phyloP scores from a whole-genome alignment of 2,113 vertebrate genomes.

The Taxidea taxus region DNA sequence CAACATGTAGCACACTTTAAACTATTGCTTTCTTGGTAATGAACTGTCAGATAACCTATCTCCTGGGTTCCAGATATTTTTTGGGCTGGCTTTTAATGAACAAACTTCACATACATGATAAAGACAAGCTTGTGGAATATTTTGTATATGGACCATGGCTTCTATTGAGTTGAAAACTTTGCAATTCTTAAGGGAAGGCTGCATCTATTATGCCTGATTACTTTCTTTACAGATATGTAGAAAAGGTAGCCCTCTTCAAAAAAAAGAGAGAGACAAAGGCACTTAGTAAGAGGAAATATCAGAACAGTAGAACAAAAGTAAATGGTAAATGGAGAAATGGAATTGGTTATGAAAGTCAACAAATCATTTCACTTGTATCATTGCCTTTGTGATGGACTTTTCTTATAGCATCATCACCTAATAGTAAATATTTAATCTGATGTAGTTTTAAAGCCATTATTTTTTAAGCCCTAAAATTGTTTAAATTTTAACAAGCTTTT shows the following conservation, averaged over 20 bases:
- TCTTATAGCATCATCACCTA: not conserved
- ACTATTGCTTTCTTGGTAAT: not conserved
- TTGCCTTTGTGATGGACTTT: not conserved
- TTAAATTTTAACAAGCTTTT: constrained; percentile 25
- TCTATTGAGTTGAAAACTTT: not conserved
- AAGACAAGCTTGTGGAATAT: not conserved
- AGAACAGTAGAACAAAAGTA: constrained; percentile 14
- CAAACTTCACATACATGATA: not conserved
- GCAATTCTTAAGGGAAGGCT: not conserved
- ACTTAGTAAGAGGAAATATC: constrained; percentile 29
- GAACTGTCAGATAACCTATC: not conserved
- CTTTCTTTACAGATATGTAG: not conserved
- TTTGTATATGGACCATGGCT: not conserved
- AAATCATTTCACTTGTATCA: not conserved
- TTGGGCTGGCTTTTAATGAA: not conserved
- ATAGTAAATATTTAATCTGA: not conserved
- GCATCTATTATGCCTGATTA: not conserved
- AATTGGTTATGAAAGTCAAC: not conserved
- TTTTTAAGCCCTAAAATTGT: constrained; percentile 32
- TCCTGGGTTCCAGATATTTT: not conserved
- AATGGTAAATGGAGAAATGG: not conserved
- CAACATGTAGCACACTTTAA: not conserved
- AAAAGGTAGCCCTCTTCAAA: not conserved
- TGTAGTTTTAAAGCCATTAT: constrained; percentile 33
- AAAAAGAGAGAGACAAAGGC: not conserved